Evolutionary conservation across 1,140 invertebrate species (phyloP).

Genomic region (Brachionus calyciflorus): DNA sequence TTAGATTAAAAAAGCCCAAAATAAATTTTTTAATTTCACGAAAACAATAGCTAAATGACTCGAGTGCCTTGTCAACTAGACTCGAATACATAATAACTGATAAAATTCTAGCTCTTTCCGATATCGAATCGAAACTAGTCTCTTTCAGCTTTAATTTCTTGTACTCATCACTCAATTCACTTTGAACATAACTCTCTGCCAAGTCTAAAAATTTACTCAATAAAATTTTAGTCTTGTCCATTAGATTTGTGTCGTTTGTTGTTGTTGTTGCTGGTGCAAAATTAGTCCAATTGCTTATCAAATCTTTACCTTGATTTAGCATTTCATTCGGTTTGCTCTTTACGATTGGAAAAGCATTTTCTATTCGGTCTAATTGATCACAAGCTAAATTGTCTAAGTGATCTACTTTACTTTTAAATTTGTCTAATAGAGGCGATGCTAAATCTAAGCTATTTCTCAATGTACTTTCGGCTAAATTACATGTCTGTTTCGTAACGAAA

Average conservation of each 20-base stretch:
- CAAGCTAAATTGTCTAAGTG: neutral
- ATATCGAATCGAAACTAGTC: neutral
- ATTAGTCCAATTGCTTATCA: neutral
- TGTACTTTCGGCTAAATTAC: constrained; percentile 5
- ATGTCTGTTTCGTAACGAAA: constrained; percentile 23
- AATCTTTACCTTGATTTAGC: neutral
- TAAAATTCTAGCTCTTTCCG: neutral
- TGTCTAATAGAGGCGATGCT: neutral
- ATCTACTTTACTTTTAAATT: neutral
- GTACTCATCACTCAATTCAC: neutral
- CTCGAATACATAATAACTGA: neutral
- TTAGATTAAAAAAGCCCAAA: constrained; percentile 1
- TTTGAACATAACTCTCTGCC: constrained; percentile 12
- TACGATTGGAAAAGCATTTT: constrained; percentile 1
- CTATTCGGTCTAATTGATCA: constrained; percentile 7
- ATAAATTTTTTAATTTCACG: neutral
- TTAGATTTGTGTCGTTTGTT: neutral
- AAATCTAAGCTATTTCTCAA: constrained; percentile 18
- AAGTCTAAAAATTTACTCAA: constrained; percentile 25
- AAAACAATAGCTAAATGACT: neutral
- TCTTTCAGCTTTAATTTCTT: neutral
- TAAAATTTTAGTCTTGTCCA: neutral
- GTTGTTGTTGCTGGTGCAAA: neutral
- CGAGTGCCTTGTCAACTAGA: neutral
- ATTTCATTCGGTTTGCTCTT: constrained; percentile 2